phyloP scores from a whole-genome alignment of 2,888 invertebrate species.

The Andrena dorsata region DNA sequence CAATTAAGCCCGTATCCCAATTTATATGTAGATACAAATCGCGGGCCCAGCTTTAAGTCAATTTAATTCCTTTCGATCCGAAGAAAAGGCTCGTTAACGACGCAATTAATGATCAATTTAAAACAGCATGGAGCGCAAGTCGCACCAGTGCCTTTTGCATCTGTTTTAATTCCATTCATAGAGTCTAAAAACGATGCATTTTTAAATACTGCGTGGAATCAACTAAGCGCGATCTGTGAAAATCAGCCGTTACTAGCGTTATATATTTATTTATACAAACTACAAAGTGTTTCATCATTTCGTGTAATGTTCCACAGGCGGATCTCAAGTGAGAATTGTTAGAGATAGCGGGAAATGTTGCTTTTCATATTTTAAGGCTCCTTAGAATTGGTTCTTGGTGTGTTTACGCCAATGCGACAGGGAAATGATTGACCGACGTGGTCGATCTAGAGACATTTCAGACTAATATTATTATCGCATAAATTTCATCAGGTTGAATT shows the following conservation, averaged over 20 bases:
- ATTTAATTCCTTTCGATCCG: neutral
- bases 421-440: no score
- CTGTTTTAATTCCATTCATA: no score
- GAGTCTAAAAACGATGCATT: no score
- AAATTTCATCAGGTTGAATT: no score
- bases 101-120: neutral
- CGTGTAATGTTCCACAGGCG: neutral
- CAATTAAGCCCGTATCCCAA: slow-evolving; percentile 34
- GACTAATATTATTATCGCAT: no score
- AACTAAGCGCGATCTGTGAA: neutral
- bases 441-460: no score
- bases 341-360: no score
- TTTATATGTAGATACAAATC: neutral
- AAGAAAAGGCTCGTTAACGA: neutral
- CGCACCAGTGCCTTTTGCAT: no score
- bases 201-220: no score
- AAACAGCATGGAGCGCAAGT: neutral
- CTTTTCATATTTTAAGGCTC: no score
- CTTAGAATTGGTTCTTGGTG: no score
- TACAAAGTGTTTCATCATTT: neutral
- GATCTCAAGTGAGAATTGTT: neutral
- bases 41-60: neutral
- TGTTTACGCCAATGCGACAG: no score
- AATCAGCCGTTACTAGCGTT: slow-evolving; percentile 6
- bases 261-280: neutral